Base-by-base conservation (phyloP, 2,797 vertebrate species). In the Muscicapa striata region DNA sequence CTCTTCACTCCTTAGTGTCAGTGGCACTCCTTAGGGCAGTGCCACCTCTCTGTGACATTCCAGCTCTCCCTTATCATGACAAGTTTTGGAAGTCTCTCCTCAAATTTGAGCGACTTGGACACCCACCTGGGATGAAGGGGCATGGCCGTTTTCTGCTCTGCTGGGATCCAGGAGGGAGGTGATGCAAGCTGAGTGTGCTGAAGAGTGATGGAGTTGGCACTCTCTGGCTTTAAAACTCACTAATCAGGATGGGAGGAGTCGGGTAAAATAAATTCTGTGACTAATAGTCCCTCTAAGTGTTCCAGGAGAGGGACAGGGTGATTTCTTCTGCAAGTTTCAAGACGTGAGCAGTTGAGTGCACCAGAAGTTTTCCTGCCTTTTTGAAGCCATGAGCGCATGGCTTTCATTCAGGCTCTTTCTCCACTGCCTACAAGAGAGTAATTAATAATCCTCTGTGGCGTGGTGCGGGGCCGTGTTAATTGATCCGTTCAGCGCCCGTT, bases 131-230 rank as follows among this genome's bases (percentile, higher is more conserved):
- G 23, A 2, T 1, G 4, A 54, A 41, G 36, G 22, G n/a, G 59
- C 73, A 40, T 9, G 0, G 1, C 3, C 0, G 0, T 32, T 34
- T 72, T 40, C 49, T 2, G 7, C 22, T 74, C 41, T 40, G 36
- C 64, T 18, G 24, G 32, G 15, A 45, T 27, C 3, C 5, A 22
- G 24, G 11, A 57, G 13, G 23, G 36, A 70, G 20, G 51, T 51
- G 21, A 15, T 73, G 26, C 48, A 30, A 54, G 41, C 26, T 8
- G 85, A 70, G 5, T 18, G 29, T 32, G 72, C 36, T 34, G 30
- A 59, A 32, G 4, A 29, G 30, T 8, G 10, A 40, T 15, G 16
- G 30, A 51, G 29, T 27, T 2, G 0, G 45, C 2, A 5, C 11
- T 73, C 18, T 61, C 29, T 41, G 43, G 9, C 18, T 67, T 93